phyloP scores from a whole-genome alignment of 2,888 invertebrate genomes.

The Chesias legatella region DNA sequence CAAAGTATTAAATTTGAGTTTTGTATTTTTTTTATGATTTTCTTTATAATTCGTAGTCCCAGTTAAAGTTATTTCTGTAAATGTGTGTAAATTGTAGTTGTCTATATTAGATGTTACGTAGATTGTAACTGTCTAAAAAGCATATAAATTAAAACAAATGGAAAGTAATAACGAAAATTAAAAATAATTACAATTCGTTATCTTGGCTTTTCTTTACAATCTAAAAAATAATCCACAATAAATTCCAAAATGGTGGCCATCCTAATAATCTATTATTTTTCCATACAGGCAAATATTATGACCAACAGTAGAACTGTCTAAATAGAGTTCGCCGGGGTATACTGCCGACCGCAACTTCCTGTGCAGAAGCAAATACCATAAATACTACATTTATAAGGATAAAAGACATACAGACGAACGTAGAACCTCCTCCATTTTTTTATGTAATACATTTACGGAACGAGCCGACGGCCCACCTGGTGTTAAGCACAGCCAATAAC shows the following conservation, averaged over 20 bases:
- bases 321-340: too few relatives aligned
- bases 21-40: conserved; percentile 18
- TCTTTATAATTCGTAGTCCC: conserved; percentile 47
- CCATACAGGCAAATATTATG: too few relatives aligned
- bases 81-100: conserved; percentile 76
- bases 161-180: conserved; percentile 63
- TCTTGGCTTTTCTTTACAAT: conserved; percentile 13
- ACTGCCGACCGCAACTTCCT: too few relatives aligned
- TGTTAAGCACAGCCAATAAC: too few relatives aligned
- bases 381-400: too few relatives aligned
- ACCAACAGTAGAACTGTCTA: too few relatives aligned
- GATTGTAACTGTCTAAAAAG: conserved; percentile 69
- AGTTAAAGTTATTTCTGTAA: conserved; percentile 64
- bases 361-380: too few relatives aligned
- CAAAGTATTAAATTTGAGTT: conserved; percentile 3
- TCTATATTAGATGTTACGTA: conserved; percentile 76
- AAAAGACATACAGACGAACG: too few relatives aligned
- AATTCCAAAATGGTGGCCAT: conserved; percentile 1
- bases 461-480: too few relatives aligned
- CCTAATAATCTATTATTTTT: background rate
- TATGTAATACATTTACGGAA: too few relatives aligned
- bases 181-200: conserved; percentile 67
- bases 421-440: too few relatives aligned
- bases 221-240: background rate
- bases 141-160: conserved; percentile 53